These are phyloP conservation scores for Theonella swinhoei DNA, from an alignment of 37 sponge, comb jelly and placozoan species.

Conservation along the genomic window DNA sequence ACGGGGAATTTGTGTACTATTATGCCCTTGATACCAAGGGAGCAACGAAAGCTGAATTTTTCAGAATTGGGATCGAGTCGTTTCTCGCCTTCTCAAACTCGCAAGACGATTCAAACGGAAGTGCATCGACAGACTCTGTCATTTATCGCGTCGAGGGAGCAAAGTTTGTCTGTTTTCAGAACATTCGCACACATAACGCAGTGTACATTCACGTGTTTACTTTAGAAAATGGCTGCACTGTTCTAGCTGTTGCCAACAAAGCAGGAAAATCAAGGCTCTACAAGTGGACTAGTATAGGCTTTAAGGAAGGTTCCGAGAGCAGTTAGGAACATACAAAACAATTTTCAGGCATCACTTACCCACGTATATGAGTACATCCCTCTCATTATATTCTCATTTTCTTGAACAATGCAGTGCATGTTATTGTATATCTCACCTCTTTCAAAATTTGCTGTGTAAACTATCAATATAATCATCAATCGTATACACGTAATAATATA, in stretches of 20 bases:
- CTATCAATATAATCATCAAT: no score
- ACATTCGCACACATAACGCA: neutral
- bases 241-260: neutral
- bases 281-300: no score
- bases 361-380: no score
- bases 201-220: neutral
- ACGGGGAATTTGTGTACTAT: neutral
- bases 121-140: neutral
- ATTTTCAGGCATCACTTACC: no score
- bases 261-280: neutral
- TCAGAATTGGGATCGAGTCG: neutral
- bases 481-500: no score
- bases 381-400: no score
- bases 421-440: no score
- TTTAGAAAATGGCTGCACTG: neutral
- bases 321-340: no score
- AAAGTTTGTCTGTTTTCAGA: neutral
- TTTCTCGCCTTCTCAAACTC: neutral
- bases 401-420: no score
- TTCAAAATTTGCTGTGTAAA: no score
- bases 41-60: neutral
- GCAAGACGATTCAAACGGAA: neutral
- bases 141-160: neutral
- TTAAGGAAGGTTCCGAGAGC: no score
- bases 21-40: neutral